Evolutionary conservation across 2,888 invertebrate species (phyloP).

Genomic region (Operophtera brumata): DNA sequence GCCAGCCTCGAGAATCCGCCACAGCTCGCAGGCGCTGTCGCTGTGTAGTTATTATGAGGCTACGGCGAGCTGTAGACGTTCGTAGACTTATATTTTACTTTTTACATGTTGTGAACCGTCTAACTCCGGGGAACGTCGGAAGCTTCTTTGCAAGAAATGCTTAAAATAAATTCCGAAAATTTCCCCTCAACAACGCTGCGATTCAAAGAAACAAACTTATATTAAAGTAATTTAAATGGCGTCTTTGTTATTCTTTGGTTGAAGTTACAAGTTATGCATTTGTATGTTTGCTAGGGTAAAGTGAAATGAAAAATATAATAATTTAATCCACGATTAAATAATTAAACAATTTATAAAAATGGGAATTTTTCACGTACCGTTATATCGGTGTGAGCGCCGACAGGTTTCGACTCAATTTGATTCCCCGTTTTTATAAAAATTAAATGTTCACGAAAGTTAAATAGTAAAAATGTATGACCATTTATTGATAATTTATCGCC

Average conservation of each 20-base stretch:
- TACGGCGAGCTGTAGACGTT: slow-evolving; percentile 41
- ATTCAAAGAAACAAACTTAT: slow-evolving; percentile 72
- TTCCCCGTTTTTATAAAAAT: too few species aligned
- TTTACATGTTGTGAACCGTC: slow-evolving; percentile 53
- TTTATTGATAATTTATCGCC: too few species aligned
- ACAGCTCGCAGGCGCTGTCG: slow-evolving; percentile 20
- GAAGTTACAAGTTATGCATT: slow-evolving; percentile 63
- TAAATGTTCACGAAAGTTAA: too few species aligned
- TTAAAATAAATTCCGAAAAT: slow-evolving; percentile 74
- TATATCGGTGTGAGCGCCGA: too few species aligned
- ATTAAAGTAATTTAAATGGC: slow-evolving; percentile 72
- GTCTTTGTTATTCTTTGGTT: slow-evolving; percentile 63
- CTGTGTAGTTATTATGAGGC: slow-evolving; percentile 30
- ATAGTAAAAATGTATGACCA: too few species aligned
- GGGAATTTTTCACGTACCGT: too few species aligned
- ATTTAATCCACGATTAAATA: too few species aligned
- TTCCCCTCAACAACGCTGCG: slow-evolving; percentile 63
- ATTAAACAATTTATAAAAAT: too few species aligned
- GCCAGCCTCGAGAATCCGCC: background rate
- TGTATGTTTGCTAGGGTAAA: slow-evolving; percentile 44
- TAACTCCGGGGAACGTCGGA: slow-evolving; percentile 62
- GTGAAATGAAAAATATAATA: slow-evolving; percentile 29
- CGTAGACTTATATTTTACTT: slow-evolving; percentile 45
- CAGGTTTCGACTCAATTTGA: too few species aligned
- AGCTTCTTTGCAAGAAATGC: slow-evolving; percentile 68